These are phyloP conservation scores for Rhimphoctona megacephalus DNA, from an alignment of 2,888 invertebrate genomes.

Conservation along the genomic window DNA sequence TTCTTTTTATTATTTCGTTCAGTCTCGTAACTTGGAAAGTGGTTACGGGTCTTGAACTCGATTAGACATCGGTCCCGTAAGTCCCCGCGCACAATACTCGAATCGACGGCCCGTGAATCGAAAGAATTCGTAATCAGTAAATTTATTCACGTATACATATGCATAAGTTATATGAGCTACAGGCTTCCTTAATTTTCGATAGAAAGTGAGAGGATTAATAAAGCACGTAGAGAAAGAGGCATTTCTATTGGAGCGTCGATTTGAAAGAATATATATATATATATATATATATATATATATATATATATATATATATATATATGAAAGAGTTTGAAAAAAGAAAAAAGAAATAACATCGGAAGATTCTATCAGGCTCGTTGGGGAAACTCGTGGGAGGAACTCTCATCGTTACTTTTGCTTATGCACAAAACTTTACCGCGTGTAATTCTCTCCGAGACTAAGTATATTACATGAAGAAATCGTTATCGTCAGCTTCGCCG, in stretches of 20 bases:
- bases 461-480: slow-evolving; percentile 59
- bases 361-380: slow-evolving; percentile 54
- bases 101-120: slow-evolving; percentile 36
- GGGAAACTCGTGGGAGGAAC: slow-evolving; percentile 47
- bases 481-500: slow-evolving; percentile 51
- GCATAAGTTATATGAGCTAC: slow-evolving; percentile 19
- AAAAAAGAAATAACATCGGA: slow-evolving; percentile 14
- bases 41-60: slow-evolving; percentile 20
- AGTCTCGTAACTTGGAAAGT: slow-evolving; percentile 28
- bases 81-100: neutral
- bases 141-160: slow-evolving; percentile 39
- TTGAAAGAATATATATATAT: slow-evolving; percentile 22
- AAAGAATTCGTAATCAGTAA: slow-evolving; percentile 36
- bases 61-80: slow-evolving; percentile 17
- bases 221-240: slow-evolving; percentile 11
- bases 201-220: slow-evolving; percentile 54
- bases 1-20: neutral
- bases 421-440: slow-evolving; percentile 34
- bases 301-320: slow-evolving; percentile 26
- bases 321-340: neutral
- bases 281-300: slow-evolving; percentile 32
- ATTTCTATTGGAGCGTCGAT: slow-evolving; percentile 35
- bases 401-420: slow-evolving; percentile 43
- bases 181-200: slow-evolving; percentile 53
- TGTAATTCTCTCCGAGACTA: slow-evolving; percentile 18